Evolutionary conservation across 2,888 invertebrate species (phyloP), one percentile per base, ranked within the genome.

Genomic region (Euphydryas editha): DNA sequence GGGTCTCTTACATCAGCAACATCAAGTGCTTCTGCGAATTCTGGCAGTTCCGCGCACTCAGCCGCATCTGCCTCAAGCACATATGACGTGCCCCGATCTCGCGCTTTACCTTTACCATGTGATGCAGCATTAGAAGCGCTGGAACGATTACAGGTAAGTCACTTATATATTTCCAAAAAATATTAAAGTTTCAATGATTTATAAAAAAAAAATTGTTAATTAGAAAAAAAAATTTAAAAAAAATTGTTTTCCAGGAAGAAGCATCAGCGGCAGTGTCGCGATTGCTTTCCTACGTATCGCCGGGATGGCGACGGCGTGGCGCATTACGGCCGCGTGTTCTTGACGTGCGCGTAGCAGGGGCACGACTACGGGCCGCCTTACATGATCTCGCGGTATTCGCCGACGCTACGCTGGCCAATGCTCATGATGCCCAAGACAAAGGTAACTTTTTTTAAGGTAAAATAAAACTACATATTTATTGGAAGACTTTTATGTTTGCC

Each of bases 371-470:
- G 73, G 96, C 97, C 4, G 96, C 97, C 1, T 87, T 98, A 39
- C 96, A 97, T 82, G 98, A 98, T 90, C 94, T 98, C 67, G 95
- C 97, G 0, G 97, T 98, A 75, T 98, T 98, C 83, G 96, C 97
- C 0, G 97, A 97, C 85, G 97, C 98, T 42, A 95, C 97, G 30
- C 90, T 98, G 67, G 98, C 97, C 44, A 98, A 98, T 85, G 97
- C 98, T 8, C 95, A 95, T 49, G 95, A 95, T 81, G 96, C 96
- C 59, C 95, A 96, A 75, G 97, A 97, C 84, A 96, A 96, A 91
- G 95, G 95, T 93, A 13, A 15, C 21, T 49, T 5, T 13, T 21
- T 21, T 8, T 30, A 5, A 7, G 30, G 30, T 30, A 7, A 30
- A 30, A 7, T 30, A 30, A n/a, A n/a, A n/a, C n/a, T 30, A 30